Evolutionary conservation across 1,140 invertebrate species (phyloP), one percentile per base, ranked within the genome.

Genomic region (Rhyacophila brunnea): DNA sequence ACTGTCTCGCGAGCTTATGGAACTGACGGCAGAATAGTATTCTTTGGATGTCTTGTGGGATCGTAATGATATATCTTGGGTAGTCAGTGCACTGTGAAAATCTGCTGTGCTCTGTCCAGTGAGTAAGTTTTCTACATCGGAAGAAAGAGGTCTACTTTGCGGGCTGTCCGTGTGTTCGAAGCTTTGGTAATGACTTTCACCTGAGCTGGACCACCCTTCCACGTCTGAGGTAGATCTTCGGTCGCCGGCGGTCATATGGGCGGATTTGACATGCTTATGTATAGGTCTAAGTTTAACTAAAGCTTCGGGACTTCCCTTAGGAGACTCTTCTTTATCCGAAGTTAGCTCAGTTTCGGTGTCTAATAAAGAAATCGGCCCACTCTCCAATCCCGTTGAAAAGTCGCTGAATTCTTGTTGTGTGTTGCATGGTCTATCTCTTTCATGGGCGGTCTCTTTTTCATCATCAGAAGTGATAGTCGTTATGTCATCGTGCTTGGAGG

Each of bases 171-270:
- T 86, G 67, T 89, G 87, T 67, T 93, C 92, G 72, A 91, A 92
- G 50, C 91, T 93, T 58, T 92, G 90, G 71, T 93, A 94, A 66
- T 90, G 88, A 71, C 91, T 94, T 66, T 92, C 91, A 43, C 90
- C 83, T n/a, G 92, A 93, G 76, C 91, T 93, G 0, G 91, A 93
- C 72, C 87, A 89, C 17, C 84, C 74, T 74, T 92, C 90, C 17
- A 85, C 75, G 68, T 88, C 86, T 23, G 85, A 80, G 17, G 82
- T 82, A 6, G 86, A 87, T 72, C 82, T 80, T 60, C 85, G 74
- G 62, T 87, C 86, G 3, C 62, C 68, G 17, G 67, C 71, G 10
- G 81, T 68, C 13, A 75, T 73, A 45, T 80, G 68, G 67, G 82
- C 73, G 57, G 78, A 73, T 68, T 80, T 72, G 54, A 82, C 74